A percentile compares a stretch with the other conserved stretches of the same genome.
Evolutionary conservation across 2,888 invertebrate genomes (phyloP).

Genomic region (Pelosia muscerda): DNA sequence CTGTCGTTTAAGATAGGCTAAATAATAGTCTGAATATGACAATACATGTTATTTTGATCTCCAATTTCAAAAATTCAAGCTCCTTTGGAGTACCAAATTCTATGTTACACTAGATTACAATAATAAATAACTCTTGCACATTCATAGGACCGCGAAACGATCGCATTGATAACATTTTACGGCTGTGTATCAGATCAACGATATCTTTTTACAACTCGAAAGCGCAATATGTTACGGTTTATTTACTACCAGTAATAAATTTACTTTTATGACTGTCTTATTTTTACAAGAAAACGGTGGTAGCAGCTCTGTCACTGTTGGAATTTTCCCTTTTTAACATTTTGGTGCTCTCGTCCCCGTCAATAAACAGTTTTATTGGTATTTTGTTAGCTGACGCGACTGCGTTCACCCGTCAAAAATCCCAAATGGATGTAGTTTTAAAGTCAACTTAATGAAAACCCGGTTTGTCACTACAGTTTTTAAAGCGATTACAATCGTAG

Average conservation of each 20-base stretch:
- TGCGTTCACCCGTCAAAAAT: constrained; percentile 45
- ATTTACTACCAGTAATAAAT: constrained; percentile 81
- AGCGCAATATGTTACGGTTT: constrained; percentile 79
- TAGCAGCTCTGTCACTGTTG: constrained; percentile 53
- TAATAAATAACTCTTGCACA: constrained; percentile 16
- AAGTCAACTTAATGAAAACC: constrained; percentile 36
- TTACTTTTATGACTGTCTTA: constrained; percentile 81
- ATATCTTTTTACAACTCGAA: constrained; percentile 72
- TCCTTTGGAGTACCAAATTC: not conserved
- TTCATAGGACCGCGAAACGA: constrained; percentile 29
- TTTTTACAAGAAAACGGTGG: constrained; percentile 72
- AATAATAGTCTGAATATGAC: not conserved
- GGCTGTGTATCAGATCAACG: constrained; percentile 58
- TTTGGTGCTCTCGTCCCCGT: constrained; percentile 58
- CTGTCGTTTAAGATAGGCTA: too few relatives aligned
- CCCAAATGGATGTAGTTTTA: constrained; percentile 31
- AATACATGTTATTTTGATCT: not conserved
- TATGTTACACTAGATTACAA: not conserved
- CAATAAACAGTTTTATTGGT: constrained; percentile 79
- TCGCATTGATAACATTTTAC: constrained; percentile 63
- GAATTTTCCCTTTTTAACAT: constrained; percentile 69
- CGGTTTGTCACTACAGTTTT: constrained; percentile 29
- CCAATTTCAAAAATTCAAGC: not conserved
- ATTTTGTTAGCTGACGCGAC: constrained; percentile 53
- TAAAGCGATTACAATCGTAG: constrained; percentile 5